These are phyloP conservation scores for Cacatua alba DNA, from an alignment of 2,113 vertebrate genomes.

Conservation along the genomic window DNA sequence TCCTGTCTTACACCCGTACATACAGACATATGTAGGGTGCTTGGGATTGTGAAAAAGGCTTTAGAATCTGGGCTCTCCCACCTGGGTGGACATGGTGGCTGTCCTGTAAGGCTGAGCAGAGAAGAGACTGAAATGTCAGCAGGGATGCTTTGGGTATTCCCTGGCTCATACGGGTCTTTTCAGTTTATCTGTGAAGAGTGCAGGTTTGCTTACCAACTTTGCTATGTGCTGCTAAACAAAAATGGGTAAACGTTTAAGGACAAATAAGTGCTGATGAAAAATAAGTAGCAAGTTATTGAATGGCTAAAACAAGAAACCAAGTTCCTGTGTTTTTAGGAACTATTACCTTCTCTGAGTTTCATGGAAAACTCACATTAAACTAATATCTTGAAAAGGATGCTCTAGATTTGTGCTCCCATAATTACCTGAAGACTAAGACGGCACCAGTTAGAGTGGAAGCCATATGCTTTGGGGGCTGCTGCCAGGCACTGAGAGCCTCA, in stretches of 20 bases:
- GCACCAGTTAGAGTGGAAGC: background rate
- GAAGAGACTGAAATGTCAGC: background rate
- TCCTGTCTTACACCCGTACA: rapidly evolving
- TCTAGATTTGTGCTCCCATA: background rate
- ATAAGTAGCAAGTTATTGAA: background rate
- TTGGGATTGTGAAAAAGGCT: background rate
- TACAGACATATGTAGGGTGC: rapidly evolving
- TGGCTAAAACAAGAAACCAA: background rate
- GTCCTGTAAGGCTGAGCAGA: background rate
- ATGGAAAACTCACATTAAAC: background rate
- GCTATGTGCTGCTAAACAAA: background rate
- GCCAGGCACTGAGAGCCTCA: background rate
- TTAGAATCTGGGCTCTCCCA: background rate
- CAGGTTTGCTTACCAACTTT: background rate
- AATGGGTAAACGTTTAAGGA: background rate
- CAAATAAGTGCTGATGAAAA: background rate
- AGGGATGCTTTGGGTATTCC: background rate
- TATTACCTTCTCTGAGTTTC: background rate
- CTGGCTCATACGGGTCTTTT: background rate
- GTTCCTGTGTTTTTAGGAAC: rapidly evolving
- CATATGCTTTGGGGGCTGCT: background rate
- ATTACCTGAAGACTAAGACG: background rate
- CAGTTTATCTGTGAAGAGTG: too few relatives aligned
- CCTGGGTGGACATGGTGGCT: background rate
- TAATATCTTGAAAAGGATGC: background rate